Evolutionary conservation across 1,140 invertebrate species (phyloP).

Genomic region (Conus betulinus): DNA sequence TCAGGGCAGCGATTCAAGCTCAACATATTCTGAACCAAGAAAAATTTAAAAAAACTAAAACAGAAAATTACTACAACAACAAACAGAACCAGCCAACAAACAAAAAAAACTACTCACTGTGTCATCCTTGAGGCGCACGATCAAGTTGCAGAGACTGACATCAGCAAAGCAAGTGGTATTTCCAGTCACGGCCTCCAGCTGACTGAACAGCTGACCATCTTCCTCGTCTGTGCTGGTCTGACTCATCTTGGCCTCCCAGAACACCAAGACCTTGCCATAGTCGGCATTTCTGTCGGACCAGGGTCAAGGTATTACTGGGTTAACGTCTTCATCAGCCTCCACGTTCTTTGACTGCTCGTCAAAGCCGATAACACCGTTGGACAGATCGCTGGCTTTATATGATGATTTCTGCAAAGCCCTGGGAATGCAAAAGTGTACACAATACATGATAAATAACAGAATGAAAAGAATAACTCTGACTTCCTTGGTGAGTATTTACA

Average conservation of each 20-base stretch:
- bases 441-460: not conserved
- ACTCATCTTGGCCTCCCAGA: constrained; percentile 65
- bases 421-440: constrained; percentile 24
- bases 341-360: constrained; percentile 59
- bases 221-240: constrained; percentile 51
- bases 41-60: too few relatives aligned
- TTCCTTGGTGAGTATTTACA: too few relatives aligned
- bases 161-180: constrained; percentile 58
- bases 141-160: constrained; percentile 56
- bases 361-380: constrained; percentile 72
- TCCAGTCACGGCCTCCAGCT: constrained; percentile 58
- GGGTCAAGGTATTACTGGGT: constrained; percentile 52
- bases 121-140: constrained; percentile 63
- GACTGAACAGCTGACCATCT: constrained; percentile 56
- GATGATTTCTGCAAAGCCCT: constrained; percentile 69
- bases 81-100: too few relatives aligned
- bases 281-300: constrained; percentile 56
- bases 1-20: too few relatives aligned
- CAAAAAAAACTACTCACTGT: constrained; percentile 45
- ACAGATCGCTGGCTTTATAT: constrained; percentile 68
- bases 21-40: too few relatives aligned
- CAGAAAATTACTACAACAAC: too few relatives aligned
- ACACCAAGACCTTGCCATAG: constrained; percentile 64
- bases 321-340: constrained; percentile 64
- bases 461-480: too few relatives aligned